Percentiles rank a stretch among this genome's conserved stretches.
phyloP scores from a whole-genome alignment of 92 coral and sea anemone species.

The Palythoa heliodiscus region DNA sequence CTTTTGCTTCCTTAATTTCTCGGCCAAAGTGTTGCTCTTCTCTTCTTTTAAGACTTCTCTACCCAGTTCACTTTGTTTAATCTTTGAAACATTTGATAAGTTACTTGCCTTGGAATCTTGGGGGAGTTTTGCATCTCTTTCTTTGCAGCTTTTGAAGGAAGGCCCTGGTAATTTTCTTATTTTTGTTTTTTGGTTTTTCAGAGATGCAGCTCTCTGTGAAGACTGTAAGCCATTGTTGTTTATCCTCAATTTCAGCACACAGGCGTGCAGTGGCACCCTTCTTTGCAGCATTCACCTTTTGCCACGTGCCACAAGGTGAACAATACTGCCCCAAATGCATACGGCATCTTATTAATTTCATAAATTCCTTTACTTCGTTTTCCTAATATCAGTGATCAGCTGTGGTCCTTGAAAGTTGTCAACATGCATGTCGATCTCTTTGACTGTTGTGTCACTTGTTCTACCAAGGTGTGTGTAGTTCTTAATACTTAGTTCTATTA shows the following conservation, averaged over 20 bases:
- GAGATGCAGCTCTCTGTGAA: neutral
- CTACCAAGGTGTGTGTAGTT: conserved; percentile 32
- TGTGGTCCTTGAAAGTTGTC: neutral
- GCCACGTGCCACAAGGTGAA: no score
- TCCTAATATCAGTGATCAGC: neutral
- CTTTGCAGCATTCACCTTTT: no score
- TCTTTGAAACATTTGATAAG: conserved; percentile 25
- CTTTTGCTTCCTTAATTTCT: conserved; percentile 33
- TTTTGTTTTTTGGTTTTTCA: neutral
- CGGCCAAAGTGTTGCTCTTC: neutral
- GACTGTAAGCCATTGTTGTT: no score
- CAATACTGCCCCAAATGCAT: no score
- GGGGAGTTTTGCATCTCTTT: neutral
- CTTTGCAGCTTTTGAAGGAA: conserved; percentile 1
- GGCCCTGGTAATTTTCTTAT: neutral
- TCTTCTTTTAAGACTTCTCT: conserved; percentile 14
- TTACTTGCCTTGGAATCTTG: neutral
- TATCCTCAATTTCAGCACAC: no score
- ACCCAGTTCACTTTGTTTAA: conserved; percentile 27
- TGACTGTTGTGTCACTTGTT: neutral
- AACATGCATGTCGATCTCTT: neutral
- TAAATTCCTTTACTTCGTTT: neutral
- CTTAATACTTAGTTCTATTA: conserved; percentile 2
- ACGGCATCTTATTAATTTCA: no score
- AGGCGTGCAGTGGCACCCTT: no score